Evolutionary conservation across 2,113 vertebrate genomes (phyloP).

Genomic region (Uria aalge): DNA sequence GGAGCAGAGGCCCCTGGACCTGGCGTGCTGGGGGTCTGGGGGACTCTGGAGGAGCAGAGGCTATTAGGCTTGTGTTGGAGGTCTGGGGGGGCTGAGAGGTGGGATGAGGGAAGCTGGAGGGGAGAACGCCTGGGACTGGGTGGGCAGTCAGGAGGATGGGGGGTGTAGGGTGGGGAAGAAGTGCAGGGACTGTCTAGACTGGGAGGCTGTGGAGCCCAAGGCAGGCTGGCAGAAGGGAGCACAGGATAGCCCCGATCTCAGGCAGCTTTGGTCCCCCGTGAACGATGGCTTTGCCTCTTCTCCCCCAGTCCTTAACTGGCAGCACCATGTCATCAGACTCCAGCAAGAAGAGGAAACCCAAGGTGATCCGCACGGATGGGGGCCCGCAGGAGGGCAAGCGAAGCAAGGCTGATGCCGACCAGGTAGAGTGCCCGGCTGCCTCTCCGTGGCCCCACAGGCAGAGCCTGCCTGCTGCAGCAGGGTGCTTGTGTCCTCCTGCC

Average conservation of each 20-base stretch:
- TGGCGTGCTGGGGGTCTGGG: not conserved
- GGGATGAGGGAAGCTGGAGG: not conserved
- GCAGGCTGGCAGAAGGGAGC: not conserved
- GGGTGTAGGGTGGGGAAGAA: no score
- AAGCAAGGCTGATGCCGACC: conserved; percentile 81
- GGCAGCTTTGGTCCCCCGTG: fast-evolving
- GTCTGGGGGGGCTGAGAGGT: no score
- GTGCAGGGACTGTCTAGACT: fast-evolving
- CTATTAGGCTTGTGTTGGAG: not conserved
- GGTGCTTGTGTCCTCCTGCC: no score
- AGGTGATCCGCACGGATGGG: conserved; percentile 89
- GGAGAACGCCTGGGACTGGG: no score
- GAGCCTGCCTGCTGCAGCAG: not conserved
- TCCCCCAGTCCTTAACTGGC: not conserved
- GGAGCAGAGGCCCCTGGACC: not conserved
- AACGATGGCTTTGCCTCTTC: fast-evolving
- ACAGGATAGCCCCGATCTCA: fast-evolving
- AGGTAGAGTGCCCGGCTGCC: conserved; percentile 66
- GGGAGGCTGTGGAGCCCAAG: fast-evolving
- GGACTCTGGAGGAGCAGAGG: no score
- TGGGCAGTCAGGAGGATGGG: not conserved
- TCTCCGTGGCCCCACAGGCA: not conserved
- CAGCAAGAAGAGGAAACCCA: conserved; percentile 92
- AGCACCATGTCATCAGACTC: conserved; percentile 79
- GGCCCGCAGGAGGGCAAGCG: conserved; percentile 84